Conservation (phyloP, 2,113 vertebrate genomes). For the Pseudois nayaur region DNA sequence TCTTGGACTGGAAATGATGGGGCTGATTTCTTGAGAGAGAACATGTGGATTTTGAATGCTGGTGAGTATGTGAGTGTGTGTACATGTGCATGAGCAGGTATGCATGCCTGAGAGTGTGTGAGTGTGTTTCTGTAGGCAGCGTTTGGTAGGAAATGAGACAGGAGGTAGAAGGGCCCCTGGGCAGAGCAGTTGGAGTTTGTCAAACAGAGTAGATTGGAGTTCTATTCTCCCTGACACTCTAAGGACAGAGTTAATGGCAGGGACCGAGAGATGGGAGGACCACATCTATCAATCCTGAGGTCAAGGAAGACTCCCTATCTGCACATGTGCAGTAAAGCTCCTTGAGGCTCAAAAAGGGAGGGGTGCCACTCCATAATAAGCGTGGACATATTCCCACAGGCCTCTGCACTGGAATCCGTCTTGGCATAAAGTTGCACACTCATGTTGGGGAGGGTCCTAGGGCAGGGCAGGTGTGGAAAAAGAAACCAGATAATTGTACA, state of each 20-base stretch:
- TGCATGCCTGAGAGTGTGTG: background rate
- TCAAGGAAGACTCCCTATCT: background rate
- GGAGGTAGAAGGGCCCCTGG: background rate
- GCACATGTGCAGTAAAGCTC: background rate
- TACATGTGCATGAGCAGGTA: background rate
- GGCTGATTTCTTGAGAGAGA: slow-evolving; percentile 50
- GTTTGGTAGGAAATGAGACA: background rate
- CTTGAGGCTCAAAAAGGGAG: background rate
- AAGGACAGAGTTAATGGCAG: background rate
- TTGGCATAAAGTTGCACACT: background rate
- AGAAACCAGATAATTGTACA: background rate
- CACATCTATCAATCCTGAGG: background rate
- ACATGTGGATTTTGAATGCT: background rate
- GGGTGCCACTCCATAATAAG: background rate
- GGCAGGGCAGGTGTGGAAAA: background rate
- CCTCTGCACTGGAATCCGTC: background rate
- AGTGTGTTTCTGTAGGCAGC: background rate
- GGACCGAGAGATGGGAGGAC: background rate
- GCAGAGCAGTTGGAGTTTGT: background rate
- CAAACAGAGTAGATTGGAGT: background rate
- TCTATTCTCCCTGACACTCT: background rate
- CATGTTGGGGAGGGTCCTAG: background rate
- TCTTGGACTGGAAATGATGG: slow-evolving; percentile 48
- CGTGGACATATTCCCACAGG: background rate
- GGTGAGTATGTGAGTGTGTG: background rate